Conservation (phyloP, 1,140 invertebrate species). For the Zaprionus taronus region DNA sequence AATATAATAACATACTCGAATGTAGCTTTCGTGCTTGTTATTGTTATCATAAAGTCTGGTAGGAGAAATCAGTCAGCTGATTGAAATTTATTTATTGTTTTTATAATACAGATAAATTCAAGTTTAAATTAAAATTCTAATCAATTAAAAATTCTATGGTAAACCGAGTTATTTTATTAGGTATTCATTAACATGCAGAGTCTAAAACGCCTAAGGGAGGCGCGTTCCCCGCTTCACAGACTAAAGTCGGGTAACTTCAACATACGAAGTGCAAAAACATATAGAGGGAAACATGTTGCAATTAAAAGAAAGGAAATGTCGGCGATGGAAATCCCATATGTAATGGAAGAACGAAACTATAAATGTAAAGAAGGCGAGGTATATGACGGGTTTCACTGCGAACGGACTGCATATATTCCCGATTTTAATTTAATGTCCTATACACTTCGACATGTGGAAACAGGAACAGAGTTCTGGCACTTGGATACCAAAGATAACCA, state of each 20-base stretch:
- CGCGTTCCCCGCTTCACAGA: not conserved
- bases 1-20: too few species aligned
- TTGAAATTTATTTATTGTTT: not conserved
- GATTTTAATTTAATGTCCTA: conserved; percentile 92
- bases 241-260: not conserved
- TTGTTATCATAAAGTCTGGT: too few species aligned
- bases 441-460: conserved; percentile 90
- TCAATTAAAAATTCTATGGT: too few species aligned
- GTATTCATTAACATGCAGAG: not conserved
- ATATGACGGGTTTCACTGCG: conserved; percentile 88
- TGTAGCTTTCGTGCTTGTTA: too few species aligned
- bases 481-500: conserved; percentile 93
- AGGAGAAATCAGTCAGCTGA: conserved; percentile 39
- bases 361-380: conserved; percentile 85
- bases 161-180: too few species aligned
- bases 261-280: conserved; percentile 2
- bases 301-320: not conserved
- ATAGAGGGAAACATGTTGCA: not conserved
- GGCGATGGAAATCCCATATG: not conserved
- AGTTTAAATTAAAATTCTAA: not conserved
- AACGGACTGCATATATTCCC: conserved; percentile 87
- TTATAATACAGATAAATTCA: not conserved
- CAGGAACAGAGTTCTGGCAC: conserved; percentile 94
- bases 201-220: not conserved
- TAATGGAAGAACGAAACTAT: conserved; percentile 37